Evolutionary conservation across 2,797 vertebrate species (phyloP).

Genomic region (Octomys mimax): DNA sequence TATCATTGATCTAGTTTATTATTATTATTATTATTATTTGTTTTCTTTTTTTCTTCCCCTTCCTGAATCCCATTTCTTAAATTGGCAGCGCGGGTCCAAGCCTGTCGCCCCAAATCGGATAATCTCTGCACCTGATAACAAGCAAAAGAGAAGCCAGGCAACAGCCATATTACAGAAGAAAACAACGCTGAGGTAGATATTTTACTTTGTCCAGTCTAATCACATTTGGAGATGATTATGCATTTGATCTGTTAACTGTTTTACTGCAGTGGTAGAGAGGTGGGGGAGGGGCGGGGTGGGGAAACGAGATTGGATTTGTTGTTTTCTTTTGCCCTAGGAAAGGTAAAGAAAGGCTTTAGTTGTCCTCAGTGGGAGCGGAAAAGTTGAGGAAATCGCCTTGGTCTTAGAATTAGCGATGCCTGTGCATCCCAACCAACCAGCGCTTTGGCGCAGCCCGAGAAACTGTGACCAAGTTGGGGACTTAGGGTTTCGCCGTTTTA

Average conservation of each 20-base stretch:
- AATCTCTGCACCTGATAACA: conserved; percentile 87
- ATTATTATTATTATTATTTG: conserved; percentile 67
- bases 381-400: conserved; percentile 59
- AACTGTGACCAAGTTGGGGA: not conserved
- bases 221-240: conserved; percentile 81
- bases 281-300: conserved; percentile 35
- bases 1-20: conserved; percentile 78
- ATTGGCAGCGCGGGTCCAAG: conserved; percentile 87
- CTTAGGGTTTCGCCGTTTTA: not conserved
- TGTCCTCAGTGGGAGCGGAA: conserved; percentile 45
- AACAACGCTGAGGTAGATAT: conserved; percentile 88
- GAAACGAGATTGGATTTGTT: conserved; percentile 70
- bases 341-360: conserved; percentile 66
- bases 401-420: conserved; percentile 43
- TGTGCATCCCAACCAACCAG: not conserved
- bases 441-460: conserved; percentile 41
- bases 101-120: conserved; percentile 86
- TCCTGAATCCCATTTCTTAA: conserved; percentile 88
- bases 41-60: conserved; percentile 60
- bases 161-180: conserved; percentile 86
- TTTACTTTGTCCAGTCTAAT: conserved; percentile 82
- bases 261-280: conserved; percentile 59
- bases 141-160: conserved; percentile 87
- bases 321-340: conserved; percentile 76
- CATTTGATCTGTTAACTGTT: conserved; percentile 80